Evolutionary conservation across 2,888 invertebrate genomes (phyloP), one percentile per base, ranked within the genome.

Genomic region (Lomographa bimaculata): DNA sequence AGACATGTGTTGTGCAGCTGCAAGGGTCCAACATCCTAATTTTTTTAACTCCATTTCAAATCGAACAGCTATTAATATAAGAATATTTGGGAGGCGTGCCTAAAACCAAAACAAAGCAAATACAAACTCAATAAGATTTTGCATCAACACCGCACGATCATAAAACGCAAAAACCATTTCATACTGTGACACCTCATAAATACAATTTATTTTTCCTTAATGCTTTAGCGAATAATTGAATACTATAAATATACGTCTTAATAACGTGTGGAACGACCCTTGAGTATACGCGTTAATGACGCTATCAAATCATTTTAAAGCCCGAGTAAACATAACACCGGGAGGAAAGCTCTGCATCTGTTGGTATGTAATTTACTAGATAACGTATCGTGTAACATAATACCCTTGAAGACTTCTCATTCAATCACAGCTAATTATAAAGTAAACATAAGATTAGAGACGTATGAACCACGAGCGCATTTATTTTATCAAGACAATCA

Each of bases 1-100:
- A 69, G 75, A 74, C 86, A 86, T 79, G 68, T 86, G 86, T 74
- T 54, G 57, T 68, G 74, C 86, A 86, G 83, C 80, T 87, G 86
- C 74, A 71, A 54, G 61, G 63, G 45, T 60, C 54, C 49, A 46
- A 52, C 44, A 38, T 57, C 50, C 7, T 61, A 56, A 58, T 61
- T 64, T 54, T 48, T 53, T 47, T 30, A n/a, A 21, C 3, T 38
- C 17, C 25, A 40, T 50, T 47, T 46, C 14, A 14, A 14, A 50
- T 45, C 42, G 49, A 45, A 46, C 50, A 28, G 24, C 25, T 29
- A 41, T 43, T 42, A 50, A 49, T 47, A 47, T 43, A 45, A 42
- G 42, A 35, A 37, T 36, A 38, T 43, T 60, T 53, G 58, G 55
- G 50, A 72, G 63, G 69, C 83, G 81, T 85, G 85, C 77, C 79